Conservation (phyloP, 2,797 vertebrate species). For the Harpagifer antarcticus region DNA sequence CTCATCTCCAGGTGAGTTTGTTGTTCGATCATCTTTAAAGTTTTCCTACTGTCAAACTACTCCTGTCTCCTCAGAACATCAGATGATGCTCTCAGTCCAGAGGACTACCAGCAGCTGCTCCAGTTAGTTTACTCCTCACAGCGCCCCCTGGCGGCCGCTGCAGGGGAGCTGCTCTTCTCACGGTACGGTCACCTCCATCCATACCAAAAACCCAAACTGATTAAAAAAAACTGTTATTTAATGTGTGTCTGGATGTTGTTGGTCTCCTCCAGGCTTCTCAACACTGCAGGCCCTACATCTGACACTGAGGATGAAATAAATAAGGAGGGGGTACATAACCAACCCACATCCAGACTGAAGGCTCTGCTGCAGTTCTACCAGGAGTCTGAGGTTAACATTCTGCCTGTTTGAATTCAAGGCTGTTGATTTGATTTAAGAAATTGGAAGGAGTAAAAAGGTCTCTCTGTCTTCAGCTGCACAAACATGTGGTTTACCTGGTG, state of each 20-base stretch:
- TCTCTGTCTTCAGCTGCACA: conserved; percentile 84
- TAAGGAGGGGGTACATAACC: conserved; percentile 70
- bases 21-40: conserved; percentile 9
- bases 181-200: conserved; percentile 74
- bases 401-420: background rate
- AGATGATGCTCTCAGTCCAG: conserved; percentile 84
- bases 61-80: conserved; percentile 81
- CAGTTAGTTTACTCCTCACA: conserved; percentile 92
- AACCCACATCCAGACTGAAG: conserved; percentile 76
- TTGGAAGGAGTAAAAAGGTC: background rate
- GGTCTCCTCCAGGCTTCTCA: conserved; percentile 82
- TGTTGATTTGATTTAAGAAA: background rate
- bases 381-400: conserved; percentile 86
- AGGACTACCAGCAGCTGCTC: conserved; percentile 88
- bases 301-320: conserved; percentile 59
- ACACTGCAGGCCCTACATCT: conserved; percentile 51
- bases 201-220: background rate
- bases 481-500: conserved; percentile 91
- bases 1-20: conserved; percentile 89
- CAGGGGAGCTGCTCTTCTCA: conserved; percentile 91
- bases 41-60: background rate
- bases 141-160: conserved; percentile 89
- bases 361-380: conserved; percentile 87
- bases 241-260: background rate
- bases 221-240: background rate